A percentile compares a stretch with the other conserved stretches of the same genome.
Evolutionary conservation across 2,797 vertebrate genomes (phyloP).

Genomic region (Bradypus variegatus): DNA sequence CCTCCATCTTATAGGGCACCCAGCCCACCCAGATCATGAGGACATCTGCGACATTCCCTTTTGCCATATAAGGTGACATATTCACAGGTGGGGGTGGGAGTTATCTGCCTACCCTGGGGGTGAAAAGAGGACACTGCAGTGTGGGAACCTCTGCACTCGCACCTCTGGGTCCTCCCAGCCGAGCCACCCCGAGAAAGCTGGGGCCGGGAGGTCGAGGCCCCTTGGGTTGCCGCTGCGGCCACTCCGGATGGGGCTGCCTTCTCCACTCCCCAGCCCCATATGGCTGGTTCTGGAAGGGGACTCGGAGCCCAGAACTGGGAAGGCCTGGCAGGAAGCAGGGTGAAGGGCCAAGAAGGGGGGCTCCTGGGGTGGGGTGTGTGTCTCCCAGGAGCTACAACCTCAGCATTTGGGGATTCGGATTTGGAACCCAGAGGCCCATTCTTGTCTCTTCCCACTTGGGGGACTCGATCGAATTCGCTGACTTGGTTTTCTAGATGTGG

Average conservation of each 20-base stretch:
- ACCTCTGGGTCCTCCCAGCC: not conserved
- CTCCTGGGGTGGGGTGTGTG: not conserved
- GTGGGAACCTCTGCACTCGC: not conserved
- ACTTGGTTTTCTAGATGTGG: not conserved
- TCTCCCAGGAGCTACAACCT: not conserved
- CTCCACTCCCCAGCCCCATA: not conserved
- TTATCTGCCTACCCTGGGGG: too few species aligned
- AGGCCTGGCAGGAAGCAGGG: not conserved
- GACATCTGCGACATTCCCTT: not conserved
- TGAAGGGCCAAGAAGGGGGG: too few species aligned
- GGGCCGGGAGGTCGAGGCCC: not conserved
- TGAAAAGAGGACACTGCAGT: not conserved
- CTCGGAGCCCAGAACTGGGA: too few species aligned
- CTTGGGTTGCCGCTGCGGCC: too few species aligned
- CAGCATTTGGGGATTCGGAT: not conserved
- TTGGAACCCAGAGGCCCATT: not conserved
- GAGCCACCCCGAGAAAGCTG: not conserved
- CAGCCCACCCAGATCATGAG: too few species aligned
- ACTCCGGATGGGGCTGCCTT: not conserved
- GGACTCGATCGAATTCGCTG: not conserved
- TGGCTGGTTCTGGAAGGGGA: not conserved
- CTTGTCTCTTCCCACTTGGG: not conserved
- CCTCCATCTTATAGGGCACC: too few species aligned
- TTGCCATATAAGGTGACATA: not conserved
- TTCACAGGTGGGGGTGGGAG: not conserved